Conservation (phyloP, 2,888 invertebrate species). For the Venusia cambrica region DNA sequence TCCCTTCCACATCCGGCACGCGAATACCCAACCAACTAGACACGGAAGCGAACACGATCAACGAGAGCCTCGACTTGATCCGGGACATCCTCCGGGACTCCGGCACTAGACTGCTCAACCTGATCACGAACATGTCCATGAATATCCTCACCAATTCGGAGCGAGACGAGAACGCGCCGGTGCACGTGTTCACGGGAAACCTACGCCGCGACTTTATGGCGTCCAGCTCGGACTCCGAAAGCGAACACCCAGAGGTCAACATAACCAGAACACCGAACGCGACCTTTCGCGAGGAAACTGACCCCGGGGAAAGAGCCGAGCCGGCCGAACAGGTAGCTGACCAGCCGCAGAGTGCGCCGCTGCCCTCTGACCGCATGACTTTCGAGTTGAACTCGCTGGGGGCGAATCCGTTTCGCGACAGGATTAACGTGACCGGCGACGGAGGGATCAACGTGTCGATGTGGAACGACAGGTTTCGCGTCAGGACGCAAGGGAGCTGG, state of each 20-base stretch:
- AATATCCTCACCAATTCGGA: slow-evolving; percentile 60
- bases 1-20: slow-evolving; percentile 44
- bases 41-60: slow-evolving; percentile 63
- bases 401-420: slow-evolving; percentile 12
- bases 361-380: slow-evolving; percentile 23
- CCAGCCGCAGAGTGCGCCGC: background rate
- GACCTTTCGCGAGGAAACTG: slow-evolving; percentile 55
- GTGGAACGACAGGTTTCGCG: slow-evolving; percentile 57
- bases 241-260: slow-evolving; percentile 66
- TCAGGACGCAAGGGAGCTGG: slow-evolving; percentile 49
- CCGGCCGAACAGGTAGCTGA: slow-evolving; percentile 7
- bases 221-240: slow-evolving; percentile 68
- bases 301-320: slow-evolving; percentile 29
- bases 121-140: slow-evolving; percentile 72
- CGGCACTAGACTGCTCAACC: slow-evolving; percentile 65
- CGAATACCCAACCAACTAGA: slow-evolving; percentile 52
- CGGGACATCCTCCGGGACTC: slow-evolving; percentile 73
- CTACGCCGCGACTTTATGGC: slow-evolving; percentile 51
- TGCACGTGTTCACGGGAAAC: slow-evolving; percentile 45
- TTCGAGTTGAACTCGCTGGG: slow-evolving; percentile 24
- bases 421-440: slow-evolving; percentile 22
- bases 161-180: slow-evolving; percentile 39
- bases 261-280: slow-evolving; percentile 65
- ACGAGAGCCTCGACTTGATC: slow-evolving; percentile 70
- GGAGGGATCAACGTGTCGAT: slow-evolving; percentile 33